These are phyloP conservation scores for Brachyhypopomus occidentalis DNA, from an alignment of 2,113 vertebrate species.

Conservation along the genomic window DNA sequence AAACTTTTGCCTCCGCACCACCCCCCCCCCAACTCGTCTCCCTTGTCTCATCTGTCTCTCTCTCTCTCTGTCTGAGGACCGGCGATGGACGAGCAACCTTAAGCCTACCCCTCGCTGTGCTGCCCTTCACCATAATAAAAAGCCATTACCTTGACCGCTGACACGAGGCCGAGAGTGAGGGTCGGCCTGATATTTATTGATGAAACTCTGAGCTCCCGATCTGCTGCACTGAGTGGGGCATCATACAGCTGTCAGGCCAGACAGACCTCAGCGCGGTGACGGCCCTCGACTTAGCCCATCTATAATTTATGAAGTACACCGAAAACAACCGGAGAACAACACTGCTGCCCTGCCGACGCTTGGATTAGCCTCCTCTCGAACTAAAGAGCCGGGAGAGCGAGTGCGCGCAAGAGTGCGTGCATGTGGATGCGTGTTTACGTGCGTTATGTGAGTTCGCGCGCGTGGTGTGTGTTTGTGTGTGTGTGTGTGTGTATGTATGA, in stretches of 20 bases:
- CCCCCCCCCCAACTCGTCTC: constrained; percentile 6
- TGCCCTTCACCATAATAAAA: constrained; percentile 91
- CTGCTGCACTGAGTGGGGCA: constrained; percentile 96
- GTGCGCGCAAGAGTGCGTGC: not conserved
- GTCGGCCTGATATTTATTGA: constrained; percentile 99
- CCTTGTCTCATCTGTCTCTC: constrained; percentile 26
- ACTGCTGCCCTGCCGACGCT: constrained; percentile 74
- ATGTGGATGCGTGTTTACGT: constrained; percentile 13
- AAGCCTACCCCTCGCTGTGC: constrained; percentile 82
- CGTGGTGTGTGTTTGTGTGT: not conserved
- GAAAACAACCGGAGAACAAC: constrained; percentile 90
- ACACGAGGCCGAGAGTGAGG: constrained; percentile 91
- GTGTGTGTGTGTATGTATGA: constrained; percentile 63
- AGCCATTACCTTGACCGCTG: constrained; percentile 95
- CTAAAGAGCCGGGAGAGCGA: constrained; percentile 67
- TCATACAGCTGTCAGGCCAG: constrained; percentile 99
- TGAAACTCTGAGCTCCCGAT: constrained; percentile 99
- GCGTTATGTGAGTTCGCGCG: not conserved
- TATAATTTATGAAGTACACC: constrained; percentile 97
- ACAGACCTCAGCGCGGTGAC: constrained; percentile 85
- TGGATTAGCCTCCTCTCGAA: constrained; percentile 75
- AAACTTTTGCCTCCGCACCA: constrained; percentile 67
- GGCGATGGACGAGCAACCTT: constrained; percentile 82
- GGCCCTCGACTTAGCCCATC: constrained; percentile 94
- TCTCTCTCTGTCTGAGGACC: constrained; percentile 69